Base-by-base conservation (phyloP, 2,113 vertebrate genomes). In the Geothlypis trichas region DNA sequence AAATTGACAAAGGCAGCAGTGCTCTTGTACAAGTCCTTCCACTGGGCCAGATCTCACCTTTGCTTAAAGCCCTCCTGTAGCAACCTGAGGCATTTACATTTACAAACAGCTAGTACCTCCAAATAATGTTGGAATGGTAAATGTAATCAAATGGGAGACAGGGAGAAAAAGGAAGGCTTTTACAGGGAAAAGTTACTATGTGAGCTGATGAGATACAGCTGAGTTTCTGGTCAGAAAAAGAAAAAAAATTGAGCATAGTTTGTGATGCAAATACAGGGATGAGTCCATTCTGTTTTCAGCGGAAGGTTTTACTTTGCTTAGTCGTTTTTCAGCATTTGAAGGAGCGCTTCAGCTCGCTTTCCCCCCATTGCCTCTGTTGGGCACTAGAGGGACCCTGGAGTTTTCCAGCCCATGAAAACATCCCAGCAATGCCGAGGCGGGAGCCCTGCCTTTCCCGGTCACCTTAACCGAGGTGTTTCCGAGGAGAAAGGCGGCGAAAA, bases 381-480 rank as follows among this genome's bases (percentile, higher is more conserved):
- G 62, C 94, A 69, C 94, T 95, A 95, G 95, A 87, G 94, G 93
- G 94, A 96, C 69, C 49, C 89, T 73, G 1, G 71, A 65, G 71
- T 82, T 95, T 78, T 61, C 58, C 41, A 57, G 13, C 20, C 2
- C 41, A 8, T 4, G 27, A 37, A 54, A 87, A 63, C 24, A 18
- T 26, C 24, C 27, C 22, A 0, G 83, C 58, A 10, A 13, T 1
- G 9, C 22, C 1, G 7, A 51, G 27, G 39, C 7, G 7, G 35
- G 20, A 77, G 41, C 21, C 0, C 18, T 52, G 68, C 31, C 39
- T 63, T 77, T 86, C 67, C 22, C 2, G 7, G 42, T 51, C 75
- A n/a, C 72, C 52, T 59, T 49, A 67, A n/a, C 61, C 24, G 22
- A 14, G 31, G 23, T 46, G n/a, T 67, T 90, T 92, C 65, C 62